Base-by-base conservation (phyloP, 2,888 invertebrate species). In the Leptinotarsa rubiginosa region DNA sequence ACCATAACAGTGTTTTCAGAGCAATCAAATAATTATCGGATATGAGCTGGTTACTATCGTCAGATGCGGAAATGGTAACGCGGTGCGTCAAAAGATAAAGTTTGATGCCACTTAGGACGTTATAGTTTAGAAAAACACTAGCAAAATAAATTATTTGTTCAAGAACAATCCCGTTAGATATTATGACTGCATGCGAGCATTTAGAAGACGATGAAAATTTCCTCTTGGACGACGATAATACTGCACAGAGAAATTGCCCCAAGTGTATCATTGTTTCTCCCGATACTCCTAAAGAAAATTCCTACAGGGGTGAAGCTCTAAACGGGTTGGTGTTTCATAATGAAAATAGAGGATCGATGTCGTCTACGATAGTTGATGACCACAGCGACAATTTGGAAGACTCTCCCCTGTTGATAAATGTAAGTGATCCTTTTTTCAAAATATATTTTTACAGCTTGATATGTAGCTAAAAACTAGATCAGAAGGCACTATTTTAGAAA, bases 141-240 rank as follows among this genome's bases (percentile, higher is more conserved):
- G 25, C 10, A 68, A 54, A 16, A 59, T 22, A 59, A 59, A 20
- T 13, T 52, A 59, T 25, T 59, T 54, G 25, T 18, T 41, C 22
- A 16, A 67, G 20, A 47, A 67, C 47, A 41, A 16, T 68, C 68
- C 31, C 50, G 20, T 67, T 67, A 69, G 65, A 16, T 50, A 75
- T 70, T 25, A 78, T 78, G 78, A 70, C 67, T 68, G 75, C 65
- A 75, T 75, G 75, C 67, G 73, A 72, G 15, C 76, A 76, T 56
- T 25, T 47, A 15, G 12, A 71, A 20, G 75, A 70, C 47, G 85
- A 86, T 71, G 87, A 87, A 75, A 84, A 85, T 76, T 83, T 87
- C 49, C 80, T 87, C 12, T 81, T 87, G 50, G 87, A 87, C 75
- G 87, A 88, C 79, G 85, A 86, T 74, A 87, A 86, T 77, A 79